These are phyloP conservation scores for Lepidocyrtoides sp. DNA, from an alignment of 2,888 invertebrate genomes.

Conservation along the genomic window DNA sequence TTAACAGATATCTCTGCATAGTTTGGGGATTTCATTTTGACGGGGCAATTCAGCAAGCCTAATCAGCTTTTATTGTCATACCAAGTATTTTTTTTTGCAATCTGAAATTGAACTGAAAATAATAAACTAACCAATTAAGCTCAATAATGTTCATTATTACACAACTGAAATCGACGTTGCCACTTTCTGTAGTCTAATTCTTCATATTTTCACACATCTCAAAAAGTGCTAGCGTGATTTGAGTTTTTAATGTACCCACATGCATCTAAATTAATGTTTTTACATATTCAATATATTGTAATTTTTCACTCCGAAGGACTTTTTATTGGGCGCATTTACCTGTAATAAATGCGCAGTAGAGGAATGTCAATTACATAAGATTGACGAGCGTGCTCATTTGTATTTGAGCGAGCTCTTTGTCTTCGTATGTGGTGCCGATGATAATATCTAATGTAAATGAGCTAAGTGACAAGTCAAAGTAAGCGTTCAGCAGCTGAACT, in stretches of 20 bases:
- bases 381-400: not conserved
- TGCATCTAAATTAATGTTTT: not conserved
- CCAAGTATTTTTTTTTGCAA: not conserved
- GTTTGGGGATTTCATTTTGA: not conserved
- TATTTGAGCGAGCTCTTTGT: conserved; percentile 5
- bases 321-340: conserved; percentile 10
- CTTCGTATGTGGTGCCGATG: not conserved
- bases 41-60: not conserved
- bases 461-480: not conserved
- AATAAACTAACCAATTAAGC: not conserved
- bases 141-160: not conserved
- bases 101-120: not conserved
- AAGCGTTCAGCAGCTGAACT: not conserved
- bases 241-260: too few relatives aligned
- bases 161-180: not conserved
- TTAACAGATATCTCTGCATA: not conserved
- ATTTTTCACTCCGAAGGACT: not conserved
- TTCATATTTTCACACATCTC: not conserved
- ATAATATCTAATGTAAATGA: not conserved
- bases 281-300: not conserved
- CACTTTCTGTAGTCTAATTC: not conserved
- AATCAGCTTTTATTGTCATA: not conserved
- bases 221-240: not conserved
- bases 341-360: conserved; percentile 2
- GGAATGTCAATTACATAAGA: conserved; percentile 5